Evolutionary conservation across 2,888 invertebrate species (phyloP).

Genomic region (Andrena dorsata): DNA sequence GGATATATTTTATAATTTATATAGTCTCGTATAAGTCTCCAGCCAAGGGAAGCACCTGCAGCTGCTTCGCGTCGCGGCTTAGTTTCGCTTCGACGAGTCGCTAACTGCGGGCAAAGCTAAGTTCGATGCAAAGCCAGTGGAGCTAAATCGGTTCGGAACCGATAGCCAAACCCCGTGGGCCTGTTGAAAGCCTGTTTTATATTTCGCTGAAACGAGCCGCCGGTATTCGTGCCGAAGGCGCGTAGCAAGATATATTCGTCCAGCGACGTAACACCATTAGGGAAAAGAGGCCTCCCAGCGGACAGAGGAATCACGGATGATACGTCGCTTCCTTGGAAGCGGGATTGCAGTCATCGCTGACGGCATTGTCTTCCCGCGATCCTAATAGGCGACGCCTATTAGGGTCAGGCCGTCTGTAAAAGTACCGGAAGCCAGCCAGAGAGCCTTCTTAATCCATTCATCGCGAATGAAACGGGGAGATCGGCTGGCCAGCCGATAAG

Average conservation of each 20-base stretch:
- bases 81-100: conserved; percentile 59
- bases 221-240: neutral
- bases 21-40: conserved; percentile 9
- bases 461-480: conserved; percentile 56
- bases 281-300: conserved; percentile 1
- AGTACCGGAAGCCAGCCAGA: conserved; percentile 73
- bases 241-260: too few relatives aligned
- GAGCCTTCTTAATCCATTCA: conserved; percentile 74
- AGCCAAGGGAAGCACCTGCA: conserved; percentile 29
- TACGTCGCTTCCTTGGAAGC: conserved; percentile 70
- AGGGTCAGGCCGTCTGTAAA: conserved; percentile 78
- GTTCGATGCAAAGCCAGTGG: too few relatives aligned
- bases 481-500: conserved; percentile 44
- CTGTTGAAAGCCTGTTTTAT: neutral
- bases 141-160: conserved; percentile 38
- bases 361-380: conserved; percentile 71
- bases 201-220: conserved; percentile 6
- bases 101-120: conserved; percentile 42
- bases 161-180: neutral
- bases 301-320: conserved; percentile 75
- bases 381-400: conserved; percentile 72
- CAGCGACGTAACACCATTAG: neutral
- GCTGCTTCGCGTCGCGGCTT: conserved; percentile 37
- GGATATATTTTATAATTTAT: neutral
- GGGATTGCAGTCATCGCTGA: conserved; percentile 67